Conservation (phyloP, 2,113 vertebrate species). For the Nettapus auritus region DNA sequence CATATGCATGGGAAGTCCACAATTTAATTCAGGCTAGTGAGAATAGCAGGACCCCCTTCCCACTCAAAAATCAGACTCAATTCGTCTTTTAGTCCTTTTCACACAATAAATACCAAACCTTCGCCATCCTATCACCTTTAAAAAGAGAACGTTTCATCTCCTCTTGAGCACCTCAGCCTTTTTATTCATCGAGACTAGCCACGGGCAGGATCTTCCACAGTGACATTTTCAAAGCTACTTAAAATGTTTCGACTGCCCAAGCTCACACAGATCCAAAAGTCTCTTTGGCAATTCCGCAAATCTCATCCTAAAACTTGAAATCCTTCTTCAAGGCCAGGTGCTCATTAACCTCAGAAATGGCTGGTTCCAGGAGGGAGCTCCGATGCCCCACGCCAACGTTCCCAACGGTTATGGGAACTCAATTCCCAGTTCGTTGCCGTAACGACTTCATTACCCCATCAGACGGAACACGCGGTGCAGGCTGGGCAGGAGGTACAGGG, state of each 20-base stretch:
- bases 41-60: background rate
- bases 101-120: background rate
- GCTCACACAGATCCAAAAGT: background rate
- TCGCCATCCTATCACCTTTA: background rate
- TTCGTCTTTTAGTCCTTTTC: background rate
- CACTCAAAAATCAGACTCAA: background rate
- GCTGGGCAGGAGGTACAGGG: background rate
- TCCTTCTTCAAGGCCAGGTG: background rate
- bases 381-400: constrained; percentile 18
- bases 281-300: background rate
- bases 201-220: background rate
- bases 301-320: constrained; percentile 7
- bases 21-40: background rate
- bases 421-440: background rate
- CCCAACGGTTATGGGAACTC: background rate
- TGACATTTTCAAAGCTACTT: constrained; percentile 49
- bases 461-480: background rate
- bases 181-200: background rate
- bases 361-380: background rate
- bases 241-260: background rate
- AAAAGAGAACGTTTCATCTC: background rate
- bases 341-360: background rate
- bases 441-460: background rate
- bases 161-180: background rate
- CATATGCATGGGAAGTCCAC: background rate